Evolutionary conservation across 1,140 invertebrate species (phyloP).

Genomic region (Drosophila carrolli): DNA sequence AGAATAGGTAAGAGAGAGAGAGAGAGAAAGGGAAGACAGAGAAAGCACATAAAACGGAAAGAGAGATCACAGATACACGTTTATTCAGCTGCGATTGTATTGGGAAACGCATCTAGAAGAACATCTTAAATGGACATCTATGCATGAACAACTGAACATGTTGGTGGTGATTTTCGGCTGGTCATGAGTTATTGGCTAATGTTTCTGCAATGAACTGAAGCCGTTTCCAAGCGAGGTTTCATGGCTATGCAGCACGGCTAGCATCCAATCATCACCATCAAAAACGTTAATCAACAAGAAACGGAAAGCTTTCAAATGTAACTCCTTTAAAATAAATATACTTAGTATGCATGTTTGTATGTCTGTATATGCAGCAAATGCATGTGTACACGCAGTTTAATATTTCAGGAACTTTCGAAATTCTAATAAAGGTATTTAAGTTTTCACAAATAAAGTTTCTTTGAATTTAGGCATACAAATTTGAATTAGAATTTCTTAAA

Average conservation of each 20-base stretch:
- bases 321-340: slow-evolving; percentile 25
- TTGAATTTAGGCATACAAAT: too few relatives aligned
- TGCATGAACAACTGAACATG: slow-evolving; percentile 39
- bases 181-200: slow-evolving; percentile 24
- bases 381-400: slow-evolving; percentile 9
- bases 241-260: slow-evolving; percentile 21
- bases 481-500: not conserved
- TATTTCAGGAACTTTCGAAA: not conserved
- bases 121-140: slow-evolving; percentile 40
- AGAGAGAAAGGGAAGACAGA: slow-evolving; percentile 55
- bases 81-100: slow-evolving; percentile 57
- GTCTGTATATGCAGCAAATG: slow-evolving; percentile 23
- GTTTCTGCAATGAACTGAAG: slow-evolving; percentile 54
- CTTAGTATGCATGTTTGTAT: slow-evolving; percentile 12
- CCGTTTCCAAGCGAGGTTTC: slow-evolving; percentile 51
- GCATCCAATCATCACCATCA: slow-evolving; percentile 36
- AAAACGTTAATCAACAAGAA: slow-evolving; percentile 38
- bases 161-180: slow-evolving; percentile 34
- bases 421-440: too few relatives aligned
- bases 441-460: too few relatives aligned
- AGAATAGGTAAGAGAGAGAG: slow-evolving; percentile 41
- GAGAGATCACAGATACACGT: slow-evolving; percentile 77
- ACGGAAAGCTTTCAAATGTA: slow-evolving; percentile 34
- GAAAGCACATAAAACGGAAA: slow-evolving; percentile 75
- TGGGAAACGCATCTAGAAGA: slow-evolving; percentile 49